Evolutionary conservation across 2,888 invertebrate genomes (phyloP), one percentile per base, ranked within the genome.

Genomic region (Carabus problematicus): DNA sequence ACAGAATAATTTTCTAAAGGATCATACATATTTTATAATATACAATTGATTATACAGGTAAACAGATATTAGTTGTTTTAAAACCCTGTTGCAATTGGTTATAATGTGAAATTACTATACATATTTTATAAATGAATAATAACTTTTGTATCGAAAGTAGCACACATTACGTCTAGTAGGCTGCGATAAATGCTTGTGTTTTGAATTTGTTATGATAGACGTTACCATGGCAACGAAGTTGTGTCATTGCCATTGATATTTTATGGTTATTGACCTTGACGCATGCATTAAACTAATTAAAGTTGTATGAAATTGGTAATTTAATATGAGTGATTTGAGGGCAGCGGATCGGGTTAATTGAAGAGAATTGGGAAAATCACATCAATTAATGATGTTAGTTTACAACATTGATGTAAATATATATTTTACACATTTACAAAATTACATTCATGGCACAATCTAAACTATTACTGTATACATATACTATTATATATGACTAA

Each of bases 161-260:
- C 29, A 29, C 29, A 29, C 29, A 29, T 2, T 6, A 29, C 3
- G 29, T 29, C 29, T 29, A 29, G 29, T 29, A 29, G 29, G 2
- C 29, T 29, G 29, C 6, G 29, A 6, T 29, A 6, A 29, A 29
- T 29, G 29, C 29, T 29, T 29, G 29, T 29, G 29, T 29, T 67
- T 67, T 67, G 60, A 67, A 67, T 67, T 67, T 67, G 67, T 67
- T 67, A 54, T 67, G 67, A 67, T 60, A 52, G 7, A 12, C 12
- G 67, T 67, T 60, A 60, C 67, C 56, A 59, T 56, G 11, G 67
- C 11, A 52, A 67, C 52, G 16, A 29, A 29, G 29, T 29, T 39
- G 39, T 60, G 67, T 67, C 67, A 60, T 52, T 67, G 60, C 60
- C 67, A 67, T 67, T 67, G 67, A 67, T 67, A 67, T 67, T 67